Conservation (phyloP, 1,140 invertebrate genomes). For the Papilio helenus region DNA sequence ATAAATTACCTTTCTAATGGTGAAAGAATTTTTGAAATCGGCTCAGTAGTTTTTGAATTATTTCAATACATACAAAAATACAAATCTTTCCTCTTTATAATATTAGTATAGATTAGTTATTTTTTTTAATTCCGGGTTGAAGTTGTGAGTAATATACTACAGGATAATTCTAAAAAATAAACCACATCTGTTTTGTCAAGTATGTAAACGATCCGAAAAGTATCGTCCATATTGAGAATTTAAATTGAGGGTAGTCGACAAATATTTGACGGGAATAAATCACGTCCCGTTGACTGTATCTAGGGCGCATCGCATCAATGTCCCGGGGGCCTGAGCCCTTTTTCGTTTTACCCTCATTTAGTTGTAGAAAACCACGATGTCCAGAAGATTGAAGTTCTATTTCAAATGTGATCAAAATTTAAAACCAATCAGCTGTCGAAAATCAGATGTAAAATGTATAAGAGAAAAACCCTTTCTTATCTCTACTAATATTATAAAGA, state of each 20-base stretch:
- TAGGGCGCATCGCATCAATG: slow-evolving; percentile 17
- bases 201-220: slow-evolving; percentile 4
- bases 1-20: too few relatives aligned
- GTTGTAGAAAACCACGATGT: neutral
- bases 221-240: slow-evolving; percentile 25
- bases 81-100: too few relatives aligned
- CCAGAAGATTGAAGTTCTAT: neutral
- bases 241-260: slow-evolving; percentile 19
- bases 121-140: neutral
- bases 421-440: too few relatives aligned
- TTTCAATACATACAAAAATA: too few relatives aligned
- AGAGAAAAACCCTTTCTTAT: too few relatives aligned
- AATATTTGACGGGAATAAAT: slow-evolving; percentile 27
- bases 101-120: too few relatives aligned
- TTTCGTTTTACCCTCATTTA: neutral
- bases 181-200: slow-evolving; percentile 1
- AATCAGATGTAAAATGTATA: too few relatives aligned
- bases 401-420: neutral
- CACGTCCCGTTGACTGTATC: slow-evolving; percentile 15
- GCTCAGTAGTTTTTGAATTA: too few relatives aligned
- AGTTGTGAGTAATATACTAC: too few relatives aligned
- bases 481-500: too few relatives aligned
- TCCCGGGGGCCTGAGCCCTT: neutral
- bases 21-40: too few relatives aligned
- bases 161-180: neutral